These are phyloP conservation scores for Agrotis clavis DNA, from an alignment of 2,888 invertebrate genomes.

Conservation along the genomic window DNA sequence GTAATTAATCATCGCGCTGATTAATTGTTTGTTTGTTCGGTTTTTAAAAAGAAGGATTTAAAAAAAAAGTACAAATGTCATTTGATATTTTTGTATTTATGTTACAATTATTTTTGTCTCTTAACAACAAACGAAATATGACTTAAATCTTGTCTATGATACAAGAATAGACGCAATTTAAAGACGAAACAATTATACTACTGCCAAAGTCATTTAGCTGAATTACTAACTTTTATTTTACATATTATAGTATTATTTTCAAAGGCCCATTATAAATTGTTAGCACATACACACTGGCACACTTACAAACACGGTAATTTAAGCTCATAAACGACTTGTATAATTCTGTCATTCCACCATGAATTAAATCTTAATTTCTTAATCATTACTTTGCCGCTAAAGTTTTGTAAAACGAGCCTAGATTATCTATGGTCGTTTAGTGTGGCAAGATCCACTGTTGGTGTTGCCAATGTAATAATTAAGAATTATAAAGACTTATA, in stretches of 20 bases:
- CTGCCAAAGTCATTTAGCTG: neutral
- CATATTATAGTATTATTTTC: neutral
- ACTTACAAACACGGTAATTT: slow-evolving; percentile 21
- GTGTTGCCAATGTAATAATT: slow-evolving; percentile 67
- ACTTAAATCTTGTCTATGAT: too few relatives aligned
- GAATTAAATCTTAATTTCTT: slow-evolving; percentile 49
- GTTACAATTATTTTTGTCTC: too few relatives aligned
- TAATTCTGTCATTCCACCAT: slow-evolving; percentile 34
- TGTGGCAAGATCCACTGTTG: slow-evolving; percentile 54
- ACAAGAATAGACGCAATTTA: too few relatives aligned
- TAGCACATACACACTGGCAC: neutral
- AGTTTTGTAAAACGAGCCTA: slow-evolving; percentile 45
- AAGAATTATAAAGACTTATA: slow-evolving; percentile 63
- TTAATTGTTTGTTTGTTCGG: slow-evolving; percentile 35
- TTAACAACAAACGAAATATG: too few relatives aligned
- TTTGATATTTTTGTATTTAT: too few relatives aligned
- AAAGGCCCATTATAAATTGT: slow-evolving; percentile 14
- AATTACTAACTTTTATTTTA: neutral
- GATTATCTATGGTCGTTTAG: slow-evolving; percentile 59
- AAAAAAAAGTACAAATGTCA: too few relatives aligned
- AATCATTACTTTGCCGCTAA: slow-evolving; percentile 42
- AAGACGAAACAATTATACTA: too few relatives aligned
- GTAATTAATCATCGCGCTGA: slow-evolving; percentile 40
- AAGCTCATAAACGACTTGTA: slow-evolving; percentile 12
- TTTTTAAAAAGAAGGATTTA: neutral